Evolutionary conservation across 2,113 vertebrate genomes (phyloP), one percentile per base, ranked within the genome.

Genomic region (Leuciscus idus): DNA sequence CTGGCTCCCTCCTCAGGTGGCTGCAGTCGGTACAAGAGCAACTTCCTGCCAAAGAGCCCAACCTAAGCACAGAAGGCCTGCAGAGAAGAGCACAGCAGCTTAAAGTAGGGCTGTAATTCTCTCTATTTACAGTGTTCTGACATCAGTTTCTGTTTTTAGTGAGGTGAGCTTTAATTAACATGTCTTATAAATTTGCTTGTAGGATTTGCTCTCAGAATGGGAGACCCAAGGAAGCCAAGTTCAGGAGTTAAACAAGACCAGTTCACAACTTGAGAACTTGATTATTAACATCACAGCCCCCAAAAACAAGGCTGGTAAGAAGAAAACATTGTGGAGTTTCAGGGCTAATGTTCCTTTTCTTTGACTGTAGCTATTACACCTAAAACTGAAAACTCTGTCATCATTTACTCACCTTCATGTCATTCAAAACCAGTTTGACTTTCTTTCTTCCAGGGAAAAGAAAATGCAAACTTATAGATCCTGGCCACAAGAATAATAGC

Each of bases 221-320:
- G 92, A 95, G 86, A 94, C 92, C 1, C 97, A 96, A 68, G 93
- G 92, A 21, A 81, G 90, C 9, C 92, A 95, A 23, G 95, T 99
- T 64, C 96, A 97, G 90, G 97, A 98, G 81, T 95, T 99, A 33
- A 94, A 94, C 87, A 93, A 90, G 90, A 95, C 94, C 36, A 96
- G 98, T 82, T 95, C 96, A 0, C 95, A 98, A 90, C 93, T 99
- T 90, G 98, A 99, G 94, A 95, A 94, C 52, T 92, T 96, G 70
- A 97, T 99, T n/a, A 91, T 98, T 89, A 95, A 96, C 87, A 96
- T 98, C 13, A 99, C 97, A 0, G 95, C 97, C 11, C 96, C 98
- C 2, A 94, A 95, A 86, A 94, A 90, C 89, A 96, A 97, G 2
- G 89, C 93, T 59, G 96, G 97, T 94, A 88, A 94, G 87, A 94